These are phyloP conservation scores for Atta texana DNA, from an alignment of 1,140 invertebrate species.

Conservation along the genomic window DNA sequence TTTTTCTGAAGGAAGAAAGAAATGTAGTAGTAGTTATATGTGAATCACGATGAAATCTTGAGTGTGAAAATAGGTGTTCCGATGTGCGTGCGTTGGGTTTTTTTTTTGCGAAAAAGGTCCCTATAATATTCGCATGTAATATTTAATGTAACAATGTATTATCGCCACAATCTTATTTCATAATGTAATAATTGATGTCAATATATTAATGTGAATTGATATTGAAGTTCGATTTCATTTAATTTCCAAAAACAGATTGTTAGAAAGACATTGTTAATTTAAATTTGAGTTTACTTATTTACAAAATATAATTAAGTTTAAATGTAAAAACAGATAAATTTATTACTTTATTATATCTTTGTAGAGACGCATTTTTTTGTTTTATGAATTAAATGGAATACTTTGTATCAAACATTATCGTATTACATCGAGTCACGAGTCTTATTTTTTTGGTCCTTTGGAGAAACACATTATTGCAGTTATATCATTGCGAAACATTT, in stretches of 20 bases:
- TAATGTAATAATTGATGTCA: conserved; percentile 1
- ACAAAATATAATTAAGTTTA: not conserved
- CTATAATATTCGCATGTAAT: not conserved
- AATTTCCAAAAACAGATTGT: not conserved
- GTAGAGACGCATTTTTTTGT: not conserved
- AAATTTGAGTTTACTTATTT: not conserved
- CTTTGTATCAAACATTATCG: conserved; percentile 58
- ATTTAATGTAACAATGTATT: not conserved
- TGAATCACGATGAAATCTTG: conserved; percentile 27
- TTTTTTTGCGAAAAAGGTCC: not conserved
- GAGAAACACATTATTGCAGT: conserved; percentile 72
- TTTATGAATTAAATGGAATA: not conserved
- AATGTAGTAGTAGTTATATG: not conserved
- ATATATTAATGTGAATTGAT: not conserved
- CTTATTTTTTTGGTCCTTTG: conserved; percentile 70
- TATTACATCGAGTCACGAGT: conserved; percentile 75
- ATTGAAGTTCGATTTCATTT: not conserved
- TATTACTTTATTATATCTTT: not conserved
- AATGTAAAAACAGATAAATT: not conserved
- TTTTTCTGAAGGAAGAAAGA: conserved; percentile 20
- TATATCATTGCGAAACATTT: conserved; percentile 56
- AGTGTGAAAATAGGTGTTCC: conserved; percentile 26
- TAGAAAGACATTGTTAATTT: not conserved
- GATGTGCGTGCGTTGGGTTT: not conserved
- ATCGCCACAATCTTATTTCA: not conserved